These are phyloP conservation scores for Neopelma chrysocephalum DNA, from an alignment of 2,797 vertebrate genomes.

Conservation along the genomic window DNA sequence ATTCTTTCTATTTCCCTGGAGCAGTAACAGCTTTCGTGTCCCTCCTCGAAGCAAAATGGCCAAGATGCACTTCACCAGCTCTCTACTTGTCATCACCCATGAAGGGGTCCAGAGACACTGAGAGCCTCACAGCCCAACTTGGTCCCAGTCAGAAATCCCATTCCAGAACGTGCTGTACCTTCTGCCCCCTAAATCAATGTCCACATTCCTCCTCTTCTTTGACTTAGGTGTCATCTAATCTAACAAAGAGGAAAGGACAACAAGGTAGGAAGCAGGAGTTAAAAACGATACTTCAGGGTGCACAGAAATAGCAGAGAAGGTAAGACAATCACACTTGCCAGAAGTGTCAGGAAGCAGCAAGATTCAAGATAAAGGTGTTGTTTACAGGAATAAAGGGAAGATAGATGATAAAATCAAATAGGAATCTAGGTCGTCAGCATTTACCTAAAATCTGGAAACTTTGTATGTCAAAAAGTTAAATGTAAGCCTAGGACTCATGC, in stretches of 20 bases:
- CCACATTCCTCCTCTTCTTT: background rate
- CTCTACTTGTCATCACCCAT: background rate
- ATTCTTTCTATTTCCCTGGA: background rate
- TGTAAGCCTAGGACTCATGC: background rate
- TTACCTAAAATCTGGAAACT: background rate
- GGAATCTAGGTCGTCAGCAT: background rate
- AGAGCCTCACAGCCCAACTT: background rate
- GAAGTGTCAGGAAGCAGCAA: background rate
- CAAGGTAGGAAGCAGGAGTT: background rate
- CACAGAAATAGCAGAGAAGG: background rate
- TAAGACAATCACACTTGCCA: background rate
- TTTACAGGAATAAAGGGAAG: background rate
- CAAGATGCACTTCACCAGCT: background rate
- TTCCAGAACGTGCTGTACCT: background rate
- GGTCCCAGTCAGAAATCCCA: background rate
- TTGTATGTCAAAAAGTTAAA: background rate
- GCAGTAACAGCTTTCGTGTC: background rate
- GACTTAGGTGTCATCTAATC: background rate
- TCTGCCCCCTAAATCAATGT: background rate
- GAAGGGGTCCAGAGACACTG: background rate
- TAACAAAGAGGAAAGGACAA: background rate
- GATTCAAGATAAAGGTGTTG: background rate
- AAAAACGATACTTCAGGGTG: background rate
- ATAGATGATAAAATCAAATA: background rate
- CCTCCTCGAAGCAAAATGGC: accelerated